Conservation (phyloP, 2,888 invertebrate genomes). For the Callinectes sapidus region DNA sequence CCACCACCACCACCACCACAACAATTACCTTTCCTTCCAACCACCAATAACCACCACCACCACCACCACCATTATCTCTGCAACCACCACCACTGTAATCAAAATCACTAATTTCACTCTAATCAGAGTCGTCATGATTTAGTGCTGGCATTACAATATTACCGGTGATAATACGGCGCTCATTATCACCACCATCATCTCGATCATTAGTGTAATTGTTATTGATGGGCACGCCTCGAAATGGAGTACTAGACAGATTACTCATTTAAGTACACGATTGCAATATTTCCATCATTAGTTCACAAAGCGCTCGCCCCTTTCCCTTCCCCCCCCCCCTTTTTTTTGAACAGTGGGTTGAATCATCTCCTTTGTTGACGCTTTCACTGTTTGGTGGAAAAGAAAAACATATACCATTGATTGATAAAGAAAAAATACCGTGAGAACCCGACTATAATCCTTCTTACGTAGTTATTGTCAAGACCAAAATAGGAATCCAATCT, state of each 20-base stretch:
- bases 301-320: not conserved
- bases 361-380: not conserved
- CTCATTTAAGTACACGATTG: not conserved
- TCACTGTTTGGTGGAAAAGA: too few relatives aligned
- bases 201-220: not conserved
- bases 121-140: not conserved
- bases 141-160: not conserved
- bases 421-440: too few relatives aligned
- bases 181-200: not conserved
- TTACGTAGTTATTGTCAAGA: too few relatives aligned
- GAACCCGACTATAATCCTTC: too few relatives aligned
- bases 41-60: too few relatives aligned
- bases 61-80: too few relatives aligned
- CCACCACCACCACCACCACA: slow-evolving; percentile 44
- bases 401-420: too few relatives aligned
- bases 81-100: too few relatives aligned
- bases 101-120: not conserved
- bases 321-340: not conserved
- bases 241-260: not conserved
- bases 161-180: not conserved
- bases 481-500: too few relatives aligned
- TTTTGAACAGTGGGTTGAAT: not conserved
- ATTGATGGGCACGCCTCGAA: not conserved
- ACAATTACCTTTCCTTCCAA: not conserved
- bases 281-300: not conserved